phyloP scores from a whole-genome alignment of 2,797 vertebrate genomes.

The Chelonia mydas region DNA sequence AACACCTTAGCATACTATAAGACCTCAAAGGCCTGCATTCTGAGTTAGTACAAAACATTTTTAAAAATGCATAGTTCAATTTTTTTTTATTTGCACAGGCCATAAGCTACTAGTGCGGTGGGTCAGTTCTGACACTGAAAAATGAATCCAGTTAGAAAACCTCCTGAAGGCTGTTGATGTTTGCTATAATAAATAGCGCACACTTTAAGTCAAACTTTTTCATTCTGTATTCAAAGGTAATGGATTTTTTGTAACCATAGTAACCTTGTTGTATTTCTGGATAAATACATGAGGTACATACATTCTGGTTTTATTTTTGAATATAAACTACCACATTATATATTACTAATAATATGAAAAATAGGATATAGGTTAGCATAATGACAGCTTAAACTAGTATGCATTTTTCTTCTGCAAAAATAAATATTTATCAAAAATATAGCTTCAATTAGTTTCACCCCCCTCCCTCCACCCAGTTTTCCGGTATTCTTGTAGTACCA shows the following conservation, averaged over 20 bases:
- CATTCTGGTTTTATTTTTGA: slow-evolving; percentile 88
- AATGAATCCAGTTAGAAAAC: slow-evolving; percentile 87
- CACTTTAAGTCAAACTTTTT: slow-evolving; percentile 89
- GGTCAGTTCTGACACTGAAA: slow-evolving; percentile 88
- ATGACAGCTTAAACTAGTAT: slow-evolving; percentile 84
- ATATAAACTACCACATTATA: slow-evolving; percentile 89
- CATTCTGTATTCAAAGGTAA: slow-evolving; percentile 90
- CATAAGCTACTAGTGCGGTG: slow-evolving; percentile 81
- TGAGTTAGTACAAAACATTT: slow-evolving; percentile 81
- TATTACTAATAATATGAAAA: slow-evolving; percentile 88
- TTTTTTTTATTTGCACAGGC: slow-evolving; percentile 80
- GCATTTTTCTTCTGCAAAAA: slow-evolving; percentile 86
- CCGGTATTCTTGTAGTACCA: slow-evolving; percentile 73
- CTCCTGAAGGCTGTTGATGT: slow-evolving; percentile 88
- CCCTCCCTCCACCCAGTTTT: slow-evolving; percentile 68
- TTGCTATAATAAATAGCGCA: slow-evolving; percentile 87
- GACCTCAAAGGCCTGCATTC: slow-evolving; percentile 69
- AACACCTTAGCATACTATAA: slow-evolving; percentile 67
- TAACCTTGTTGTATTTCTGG: slow-evolving; percentile 87
- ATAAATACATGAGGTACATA: slow-evolving; percentile 87
- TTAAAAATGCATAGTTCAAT: slow-evolving; percentile 84
- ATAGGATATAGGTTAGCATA: slow-evolving; percentile 85
- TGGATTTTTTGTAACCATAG: slow-evolving; percentile 89
- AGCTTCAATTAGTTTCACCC: slow-evolving; percentile 83
- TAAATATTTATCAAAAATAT: slow-evolving; percentile 86